These are phyloP conservation scores for Thera obeliscata DNA, from an alignment of 2,888 invertebrate species.

Conservation along the genomic window DNA sequence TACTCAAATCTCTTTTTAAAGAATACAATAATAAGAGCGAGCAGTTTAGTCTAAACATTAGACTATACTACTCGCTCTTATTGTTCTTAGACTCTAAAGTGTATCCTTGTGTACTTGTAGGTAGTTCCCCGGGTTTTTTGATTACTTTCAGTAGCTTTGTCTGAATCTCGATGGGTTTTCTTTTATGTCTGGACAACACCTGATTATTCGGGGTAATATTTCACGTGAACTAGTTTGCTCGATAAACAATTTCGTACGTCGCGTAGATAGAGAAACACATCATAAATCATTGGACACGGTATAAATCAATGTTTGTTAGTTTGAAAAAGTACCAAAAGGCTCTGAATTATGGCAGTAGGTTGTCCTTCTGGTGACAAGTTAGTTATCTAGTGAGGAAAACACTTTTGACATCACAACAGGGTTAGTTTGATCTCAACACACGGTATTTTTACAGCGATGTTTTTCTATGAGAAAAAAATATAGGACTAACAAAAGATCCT, in stretches of 20 bases:
- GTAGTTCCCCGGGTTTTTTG: too few relatives aligned
- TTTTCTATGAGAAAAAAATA: too few relatives aligned
- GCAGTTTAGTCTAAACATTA: too few relatives aligned
- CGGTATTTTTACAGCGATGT: neutral
- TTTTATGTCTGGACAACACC: too few relatives aligned
- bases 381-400: slow-evolving; percentile 16
- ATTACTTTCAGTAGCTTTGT: too few relatives aligned
- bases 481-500: too few relatives aligned
- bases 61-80: too few relatives aligned
- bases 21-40: too few relatives aligned
- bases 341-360: slow-evolving; percentile 32
- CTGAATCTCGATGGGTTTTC: too few relatives aligned
- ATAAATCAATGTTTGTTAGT: slow-evolving; percentile 35
- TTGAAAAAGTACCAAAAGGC: slow-evolving; percentile 30
- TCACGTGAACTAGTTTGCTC: neutral
- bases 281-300: slow-evolving; percentile 32
- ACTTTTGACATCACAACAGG: neutral
- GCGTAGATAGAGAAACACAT: slow-evolving; percentile 7
- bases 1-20: too few relatives aligned
- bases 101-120: too few relatives aligned
- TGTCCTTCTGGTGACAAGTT: slow-evolving; percentile 27
- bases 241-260: slow-evolving; percentile 17
- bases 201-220: neutral
- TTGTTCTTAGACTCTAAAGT: too few relatives aligned
- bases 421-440: neutral